Evolutionary conservation across 2,888 invertebrate species (phyloP).

Genomic region (Chrysolina oricalcia): DNA sequence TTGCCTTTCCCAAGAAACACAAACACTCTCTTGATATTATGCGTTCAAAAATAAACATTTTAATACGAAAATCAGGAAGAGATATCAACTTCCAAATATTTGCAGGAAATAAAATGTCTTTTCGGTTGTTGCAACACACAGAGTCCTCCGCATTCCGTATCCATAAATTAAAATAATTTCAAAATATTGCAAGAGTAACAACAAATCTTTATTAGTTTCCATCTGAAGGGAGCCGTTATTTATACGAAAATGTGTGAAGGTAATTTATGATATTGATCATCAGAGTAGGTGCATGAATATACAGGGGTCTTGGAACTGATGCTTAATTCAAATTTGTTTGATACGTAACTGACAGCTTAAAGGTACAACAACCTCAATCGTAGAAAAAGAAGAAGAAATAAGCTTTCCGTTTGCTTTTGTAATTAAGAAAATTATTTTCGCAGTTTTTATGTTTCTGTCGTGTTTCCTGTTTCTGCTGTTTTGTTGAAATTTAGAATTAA

Average conservation of each 20-base stretch:
- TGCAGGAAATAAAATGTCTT: slow-evolving; percentile 35
- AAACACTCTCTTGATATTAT: slow-evolving; percentile 22
- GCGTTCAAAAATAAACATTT: slow-evolving; percentile 18
- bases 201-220: neutral
- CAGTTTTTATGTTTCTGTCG: no score
- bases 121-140: slow-evolving; percentile 30
- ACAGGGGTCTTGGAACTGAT: no score
- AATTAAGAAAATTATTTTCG: no score
- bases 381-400: no score
- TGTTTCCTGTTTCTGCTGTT: no score
- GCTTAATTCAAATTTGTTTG: no score
- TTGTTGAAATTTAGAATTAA: no score
- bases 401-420: no score
- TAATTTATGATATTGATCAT: slow-evolving; percentile 7
- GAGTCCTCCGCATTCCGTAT: slow-evolving; percentile 6
- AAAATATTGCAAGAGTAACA: slow-evolving; percentile 16
- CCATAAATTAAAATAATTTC: slow-evolving; percentile 28
- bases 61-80: slow-evolving; percentile 14
- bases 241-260: neutral
- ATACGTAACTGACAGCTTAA: no score
- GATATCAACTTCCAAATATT: slow-evolving; percentile 43
- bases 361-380: no score
- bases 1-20: slow-evolving; percentile 24
- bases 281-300: neutral
- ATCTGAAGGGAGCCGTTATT: slow-evolving; percentile 9